These are phyloP conservation scores for Chelon auratus DNA, from an alignment of 2,797 vertebrate species.

Conservation along the genomic window DNA sequence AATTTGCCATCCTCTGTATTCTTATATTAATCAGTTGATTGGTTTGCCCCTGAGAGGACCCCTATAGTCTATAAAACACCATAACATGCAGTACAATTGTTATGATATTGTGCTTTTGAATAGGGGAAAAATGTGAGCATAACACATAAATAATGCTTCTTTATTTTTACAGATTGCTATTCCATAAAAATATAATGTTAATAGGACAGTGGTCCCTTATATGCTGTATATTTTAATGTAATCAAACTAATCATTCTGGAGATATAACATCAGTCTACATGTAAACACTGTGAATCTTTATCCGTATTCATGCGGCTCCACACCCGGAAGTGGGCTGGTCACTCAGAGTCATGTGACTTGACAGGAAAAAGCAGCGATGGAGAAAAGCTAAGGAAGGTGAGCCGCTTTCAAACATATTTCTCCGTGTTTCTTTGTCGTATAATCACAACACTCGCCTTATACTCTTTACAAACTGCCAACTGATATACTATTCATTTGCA, in stretches of 20 bases:
- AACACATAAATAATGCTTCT: background rate
- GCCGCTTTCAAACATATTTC: constrained; percentile 24
- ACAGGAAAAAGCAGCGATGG: constrained; percentile 68
- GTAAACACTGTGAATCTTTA: constrained; percentile 1
- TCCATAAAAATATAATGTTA: background rate
- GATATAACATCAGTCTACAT: no score
- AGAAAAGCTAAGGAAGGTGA: constrained; percentile 83
- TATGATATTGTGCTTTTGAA: background rate
- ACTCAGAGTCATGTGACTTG: constrained; percentile 71
- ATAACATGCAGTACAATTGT: background rate
- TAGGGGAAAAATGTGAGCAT: background rate
- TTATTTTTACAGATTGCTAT: background rate
- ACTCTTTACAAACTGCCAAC: accelerated
- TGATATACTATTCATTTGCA: accelerated
- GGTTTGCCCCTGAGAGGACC: background rate
- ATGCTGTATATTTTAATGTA: background rate
- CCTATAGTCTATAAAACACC: background rate
- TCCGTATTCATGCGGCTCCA: constrained; percentile 4
- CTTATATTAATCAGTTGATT: constrained; percentile 30
- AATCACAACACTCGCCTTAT: accelerated
- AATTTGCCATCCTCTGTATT: constrained; percentile 26
- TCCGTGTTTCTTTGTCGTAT: background rate
- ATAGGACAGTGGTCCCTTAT: background rate
- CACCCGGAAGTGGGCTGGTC: constrained; percentile 26
- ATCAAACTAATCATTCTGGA: no score